These are phyloP conservation scores for Hippocampus zosterae DNA, from an alignment of 2,113 vertebrate species.

Conservation along the genomic window DNA sequence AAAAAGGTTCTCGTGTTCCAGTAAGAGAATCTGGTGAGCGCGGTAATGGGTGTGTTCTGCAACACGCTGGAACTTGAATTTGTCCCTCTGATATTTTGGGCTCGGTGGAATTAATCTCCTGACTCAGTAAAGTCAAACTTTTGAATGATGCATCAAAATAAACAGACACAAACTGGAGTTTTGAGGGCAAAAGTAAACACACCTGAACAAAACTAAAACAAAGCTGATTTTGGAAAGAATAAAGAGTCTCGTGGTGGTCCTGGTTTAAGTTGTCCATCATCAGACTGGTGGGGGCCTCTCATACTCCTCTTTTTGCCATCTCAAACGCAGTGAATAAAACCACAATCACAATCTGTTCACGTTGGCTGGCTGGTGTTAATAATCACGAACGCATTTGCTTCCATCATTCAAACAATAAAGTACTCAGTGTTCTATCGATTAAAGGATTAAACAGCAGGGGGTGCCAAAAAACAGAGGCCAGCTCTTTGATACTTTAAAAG, in stretches of 20 bases:
- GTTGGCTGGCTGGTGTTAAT: not conserved
- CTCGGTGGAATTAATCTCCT: constrained; percentile 17
- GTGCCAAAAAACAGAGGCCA: constrained; percentile 61
- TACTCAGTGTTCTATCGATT: constrained; percentile 14
- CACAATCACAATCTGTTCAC: too few species aligned
- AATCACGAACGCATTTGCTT: not conserved
- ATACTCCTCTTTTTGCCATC: not conserved
- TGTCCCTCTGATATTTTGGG: constrained; percentile 55
- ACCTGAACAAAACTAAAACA: not conserved
- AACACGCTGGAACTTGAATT: constrained; percentile 47
- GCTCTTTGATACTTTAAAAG: constrained; percentile 27
- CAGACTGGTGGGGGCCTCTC: not conserved
- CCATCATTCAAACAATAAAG: not conserved
- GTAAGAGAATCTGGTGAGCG: not conserved
- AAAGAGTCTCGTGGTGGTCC: not conserved
- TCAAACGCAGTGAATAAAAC: not conserved
- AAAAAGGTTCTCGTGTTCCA: not conserved
- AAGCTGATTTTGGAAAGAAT: not conserved
- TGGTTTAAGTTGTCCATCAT: not conserved
- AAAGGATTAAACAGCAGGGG: constrained; percentile 60
- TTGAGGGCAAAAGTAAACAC: too few species aligned
- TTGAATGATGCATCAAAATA: not conserved
- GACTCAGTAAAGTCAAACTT: not conserved
- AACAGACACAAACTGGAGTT: too few species aligned
- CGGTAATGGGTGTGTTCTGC: constrained; percentile 12